Conservation (phyloP, 2,113 vertebrate species). For the Candoia aspera region DNA sequence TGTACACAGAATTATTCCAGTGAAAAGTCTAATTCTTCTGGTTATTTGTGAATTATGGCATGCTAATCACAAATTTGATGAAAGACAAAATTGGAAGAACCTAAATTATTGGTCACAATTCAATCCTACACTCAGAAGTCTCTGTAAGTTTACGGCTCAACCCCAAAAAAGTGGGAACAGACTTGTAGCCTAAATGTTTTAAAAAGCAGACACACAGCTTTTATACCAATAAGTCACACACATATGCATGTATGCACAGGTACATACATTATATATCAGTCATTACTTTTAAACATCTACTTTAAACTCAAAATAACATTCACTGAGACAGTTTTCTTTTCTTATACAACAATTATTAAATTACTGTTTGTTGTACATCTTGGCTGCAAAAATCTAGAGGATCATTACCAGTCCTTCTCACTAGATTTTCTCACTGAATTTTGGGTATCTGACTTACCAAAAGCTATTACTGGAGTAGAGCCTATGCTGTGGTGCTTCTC, state of each 20-base stretch:
- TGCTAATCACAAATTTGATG: not conserved
- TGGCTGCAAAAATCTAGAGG: not conserved
- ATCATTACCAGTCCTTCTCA: not conserved
- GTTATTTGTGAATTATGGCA: not conserved
- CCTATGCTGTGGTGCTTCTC: not conserved
- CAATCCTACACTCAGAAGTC: not conserved
- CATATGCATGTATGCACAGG: not conserved
- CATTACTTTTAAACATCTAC: not conserved
- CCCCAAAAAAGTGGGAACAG: not conserved
- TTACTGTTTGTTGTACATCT: not conserved
- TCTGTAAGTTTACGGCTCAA: not conserved
- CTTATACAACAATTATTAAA: not conserved
- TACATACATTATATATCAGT: not conserved
- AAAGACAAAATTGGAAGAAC: not conserved
- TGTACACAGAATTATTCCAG: not conserved
- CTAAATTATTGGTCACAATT: not conserved
- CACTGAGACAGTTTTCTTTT: not conserved
- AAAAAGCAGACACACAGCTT: not conserved
- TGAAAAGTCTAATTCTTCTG: not conserved
- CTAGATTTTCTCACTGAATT: not conserved
- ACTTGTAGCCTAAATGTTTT: not conserved
- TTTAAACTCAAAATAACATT: not conserved
- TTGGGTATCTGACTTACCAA: not conserved
- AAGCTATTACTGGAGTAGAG: not conserved
- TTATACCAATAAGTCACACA: not conserved